These are phyloP conservation scores for Synanceia verrucosa DNA, from an alignment of 2,797 vertebrate species.

Conservation along the genomic window DNA sequence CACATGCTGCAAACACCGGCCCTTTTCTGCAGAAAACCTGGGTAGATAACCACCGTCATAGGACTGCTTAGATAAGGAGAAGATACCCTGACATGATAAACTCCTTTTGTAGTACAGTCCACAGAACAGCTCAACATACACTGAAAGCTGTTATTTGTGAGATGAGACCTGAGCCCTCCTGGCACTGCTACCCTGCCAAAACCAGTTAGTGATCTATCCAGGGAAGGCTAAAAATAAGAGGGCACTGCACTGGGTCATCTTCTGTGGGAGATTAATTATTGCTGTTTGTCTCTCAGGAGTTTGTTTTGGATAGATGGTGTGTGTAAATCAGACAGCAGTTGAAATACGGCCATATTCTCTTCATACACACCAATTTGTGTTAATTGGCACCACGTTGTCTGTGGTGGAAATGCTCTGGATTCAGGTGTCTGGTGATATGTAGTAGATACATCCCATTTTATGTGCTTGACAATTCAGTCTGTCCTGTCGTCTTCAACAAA, in stretches of 20 bases:
- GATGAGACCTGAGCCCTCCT: constrained; percentile 14
- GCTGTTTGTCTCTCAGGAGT: constrained; percentile 1
- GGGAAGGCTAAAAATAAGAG: constrained; percentile 47
- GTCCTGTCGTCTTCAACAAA: neutral
- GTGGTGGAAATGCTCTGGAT: neutral
- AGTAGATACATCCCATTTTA: neutral
- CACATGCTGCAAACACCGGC: too few species aligned
- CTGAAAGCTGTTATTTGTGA: neutral
- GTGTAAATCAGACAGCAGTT: constrained; percentile 6
- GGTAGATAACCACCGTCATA: too few species aligned
- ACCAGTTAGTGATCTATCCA: neutral
- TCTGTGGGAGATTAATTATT: constrained; percentile 24
- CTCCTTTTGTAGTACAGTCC: too few species aligned
- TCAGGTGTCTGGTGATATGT: neutral
- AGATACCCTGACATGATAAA: too few species aligned
- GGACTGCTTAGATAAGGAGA: too few species aligned
- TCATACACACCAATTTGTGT: neutral
- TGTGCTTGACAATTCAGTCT: neutral
- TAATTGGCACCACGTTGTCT: neutral
- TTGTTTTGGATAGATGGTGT: constrained; percentile 1
- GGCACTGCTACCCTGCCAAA: constrained; percentile 1
- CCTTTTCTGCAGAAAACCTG: too few species aligned
- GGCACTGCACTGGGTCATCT: constrained; percentile 6
- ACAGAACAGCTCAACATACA: neutral
- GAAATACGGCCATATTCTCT: neutral